These are phyloP conservation scores for Thripadectes ignobilis DNA, from an alignment of 2,797 vertebrate genomes.

Conservation along the genomic window DNA sequence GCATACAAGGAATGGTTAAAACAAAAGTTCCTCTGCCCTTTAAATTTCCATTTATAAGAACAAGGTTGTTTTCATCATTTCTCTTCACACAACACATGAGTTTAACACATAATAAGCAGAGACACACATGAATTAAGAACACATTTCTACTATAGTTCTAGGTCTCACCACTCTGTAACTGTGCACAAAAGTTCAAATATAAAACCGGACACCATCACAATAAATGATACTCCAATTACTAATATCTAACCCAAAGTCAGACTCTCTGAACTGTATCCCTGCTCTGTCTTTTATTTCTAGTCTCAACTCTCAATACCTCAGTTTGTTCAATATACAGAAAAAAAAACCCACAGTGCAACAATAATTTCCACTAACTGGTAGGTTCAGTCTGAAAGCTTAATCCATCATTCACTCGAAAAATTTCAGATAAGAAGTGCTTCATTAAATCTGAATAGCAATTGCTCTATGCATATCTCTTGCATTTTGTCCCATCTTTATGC, in stretches of 20 bases:
- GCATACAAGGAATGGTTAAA: background rate
- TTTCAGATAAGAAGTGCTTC: slow-evolving; percentile 3
- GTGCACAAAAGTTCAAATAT: background rate
- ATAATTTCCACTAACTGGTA: slow-evolving; percentile 20
- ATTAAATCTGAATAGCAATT: slow-evolving; percentile 37
- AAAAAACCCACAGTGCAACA: background rate
- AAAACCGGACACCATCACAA: background rate
- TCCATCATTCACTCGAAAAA: slow-evolving; percentile 22
- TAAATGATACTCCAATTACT: background rate
- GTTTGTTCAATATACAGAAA: background rate
- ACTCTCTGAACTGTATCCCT: background rate
- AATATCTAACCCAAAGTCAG: background rate
- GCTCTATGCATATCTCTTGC: background rate
- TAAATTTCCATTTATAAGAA: background rate
- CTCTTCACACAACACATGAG: background rate
- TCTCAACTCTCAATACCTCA: background rate
- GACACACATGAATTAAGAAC: background rate
- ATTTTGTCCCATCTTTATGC: background rate
- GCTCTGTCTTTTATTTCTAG: background rate
- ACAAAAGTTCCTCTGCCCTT: background rate
- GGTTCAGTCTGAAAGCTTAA: slow-evolving; percentile 33
- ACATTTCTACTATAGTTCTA: background rate
- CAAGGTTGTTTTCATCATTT: background rate
- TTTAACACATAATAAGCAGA: background rate
- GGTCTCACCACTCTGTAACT: background rate